Base-by-base conservation (phyloP, 2,113 vertebrate species). In the Macroglossus sobrinus region DNA sequence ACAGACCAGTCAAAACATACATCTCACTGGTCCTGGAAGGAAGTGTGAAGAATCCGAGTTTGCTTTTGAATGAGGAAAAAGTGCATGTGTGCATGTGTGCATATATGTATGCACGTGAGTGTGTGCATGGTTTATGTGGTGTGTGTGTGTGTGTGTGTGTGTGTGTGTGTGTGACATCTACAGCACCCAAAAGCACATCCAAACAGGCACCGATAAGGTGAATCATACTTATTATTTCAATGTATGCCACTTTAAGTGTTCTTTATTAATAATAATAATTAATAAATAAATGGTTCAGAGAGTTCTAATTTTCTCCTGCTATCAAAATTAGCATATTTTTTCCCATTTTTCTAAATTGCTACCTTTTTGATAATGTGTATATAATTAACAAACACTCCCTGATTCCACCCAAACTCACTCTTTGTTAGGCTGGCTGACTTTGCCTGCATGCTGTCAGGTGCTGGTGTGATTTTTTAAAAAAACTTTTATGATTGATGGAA, bases 331-430 rank as follows among this genome's bases (percentile, higher is more conserved):
- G 96, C 92, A 97, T 81, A 95, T 96, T 98, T 84, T 92, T 76
- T 86, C 82, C 97, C 97, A 96, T 98, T 98, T 98, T 96, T 68
- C 98, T 97, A 97, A 97, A 90, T 85, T 97, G 90, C 98, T 98
- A 98, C 97, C 98, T 98, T 98, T 98, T 98, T 95, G 90, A 97
- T 98, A 97, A 79, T 95, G 98, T 98, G 98, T 98, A 97, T 98
- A 95, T 98, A 98, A 99, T 99, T 98, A 98, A 91, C 69, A 91
- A 98, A 95, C 59, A 88, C 96, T 98, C 85, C 93, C 78, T 47
- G 93, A 94, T 97, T 94, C 98, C 81, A 97, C 97, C 96, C 98
- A 96, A 98, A 98, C 97, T 94, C 61, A 45, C 84, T 97, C 97
- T 98, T 97, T 97, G 28, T 98, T 93, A 97, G 96, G 57, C 81